Evolutionary conservation across 1,140 invertebrate species (phyloP).

Genomic region (Centruroides sculpturatus): DNA sequence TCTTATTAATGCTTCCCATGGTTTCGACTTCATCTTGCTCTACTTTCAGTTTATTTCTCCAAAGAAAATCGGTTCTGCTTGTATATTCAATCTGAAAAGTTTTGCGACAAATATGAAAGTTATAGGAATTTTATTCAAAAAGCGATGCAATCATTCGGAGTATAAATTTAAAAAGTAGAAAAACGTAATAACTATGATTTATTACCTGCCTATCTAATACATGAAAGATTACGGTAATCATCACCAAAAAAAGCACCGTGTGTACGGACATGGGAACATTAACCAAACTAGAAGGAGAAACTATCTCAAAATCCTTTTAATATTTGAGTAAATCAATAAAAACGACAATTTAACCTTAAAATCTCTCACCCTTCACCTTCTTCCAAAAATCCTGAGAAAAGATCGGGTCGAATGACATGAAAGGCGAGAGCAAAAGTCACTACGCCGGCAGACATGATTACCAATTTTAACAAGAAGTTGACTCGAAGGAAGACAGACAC

Average conservation of each 20-base stretch:
- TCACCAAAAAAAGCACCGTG: conserved; percentile 11
- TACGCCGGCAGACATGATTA: conserved; percentile 53
- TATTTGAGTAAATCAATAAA: no score
- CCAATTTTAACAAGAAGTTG: conserved; percentile 64
- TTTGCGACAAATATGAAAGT: neutral
- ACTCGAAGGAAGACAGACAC: conserved; percentile 71
- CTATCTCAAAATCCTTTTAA: no score
- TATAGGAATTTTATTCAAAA: no score
- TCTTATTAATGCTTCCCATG: conserved; percentile 84
- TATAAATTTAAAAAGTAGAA: neutral
- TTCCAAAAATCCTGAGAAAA: conserved; percentile 7
- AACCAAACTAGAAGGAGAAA: conserved; percentile 35
- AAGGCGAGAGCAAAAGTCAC: conserved; percentile 10
- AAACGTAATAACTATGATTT: neutral
- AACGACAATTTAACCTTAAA: conserved; percentile 16
- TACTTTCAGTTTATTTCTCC: conserved; percentile 73
- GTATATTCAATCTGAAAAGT: conserved; percentile 59
- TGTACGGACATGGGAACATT: conserved; percentile 36
- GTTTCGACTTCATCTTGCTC: conserved; percentile 90
- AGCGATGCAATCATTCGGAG: no score
- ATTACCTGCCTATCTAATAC: conserved; percentile 57
- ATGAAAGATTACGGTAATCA: conserved; percentile 48
- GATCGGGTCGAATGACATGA: conserved; percentile 6
- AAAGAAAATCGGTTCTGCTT: conserved; percentile 72
- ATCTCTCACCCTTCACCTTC: conserved; percentile 40